Conservation (phyloP, 2,797 vertebrate genomes). For the Eupleurogrammus muticus region DNA sequence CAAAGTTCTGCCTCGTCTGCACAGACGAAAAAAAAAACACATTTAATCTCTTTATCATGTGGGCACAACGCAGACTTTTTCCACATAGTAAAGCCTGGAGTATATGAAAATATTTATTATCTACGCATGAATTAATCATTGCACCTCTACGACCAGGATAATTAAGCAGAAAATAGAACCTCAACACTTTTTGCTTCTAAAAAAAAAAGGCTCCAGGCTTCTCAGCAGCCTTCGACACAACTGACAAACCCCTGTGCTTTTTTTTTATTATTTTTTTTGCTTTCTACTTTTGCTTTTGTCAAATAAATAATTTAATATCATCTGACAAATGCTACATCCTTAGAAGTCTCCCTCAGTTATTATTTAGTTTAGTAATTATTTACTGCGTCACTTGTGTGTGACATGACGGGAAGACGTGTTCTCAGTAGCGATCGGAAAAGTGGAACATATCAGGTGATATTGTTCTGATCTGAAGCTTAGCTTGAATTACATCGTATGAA, state of each 20-base stretch:
- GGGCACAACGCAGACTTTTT: neutral
- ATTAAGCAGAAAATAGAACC: neutral
- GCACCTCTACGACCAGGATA: neutral
- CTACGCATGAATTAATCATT: slow-evolving; percentile 8
- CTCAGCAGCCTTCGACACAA: slow-evolving; percentile 4
- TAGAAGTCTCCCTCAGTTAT: slow-evolving; percentile 23
- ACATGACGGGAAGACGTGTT: neutral
- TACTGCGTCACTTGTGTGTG: slow-evolving; percentile 10
- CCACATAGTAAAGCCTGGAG: neutral
- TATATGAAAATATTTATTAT: neutral
- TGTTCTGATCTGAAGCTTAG: neutral
- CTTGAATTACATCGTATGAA: neutral
- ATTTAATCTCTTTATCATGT: neutral
- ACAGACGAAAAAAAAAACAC: neutral
- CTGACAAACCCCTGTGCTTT: slow-evolving; percentile 18
- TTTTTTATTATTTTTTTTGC: slow-evolving; percentile 28
- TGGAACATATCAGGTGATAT: neutral
- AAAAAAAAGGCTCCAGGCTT: slow-evolving; percentile 7
- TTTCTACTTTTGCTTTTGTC: slow-evolving; percentile 18
- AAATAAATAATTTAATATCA: slow-evolving; percentile 26
- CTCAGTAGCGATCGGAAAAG: neutral
- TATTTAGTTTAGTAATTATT: slow-evolving; percentile 3
- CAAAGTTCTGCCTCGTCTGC: neutral
- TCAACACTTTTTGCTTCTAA: neutral
- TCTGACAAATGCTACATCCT: slow-evolving; percentile 18